These are phyloP conservation scores for Ranitomeya imitator DNA, from an alignment of 2,113 vertebrate species.

Conservation along the genomic window DNA sequence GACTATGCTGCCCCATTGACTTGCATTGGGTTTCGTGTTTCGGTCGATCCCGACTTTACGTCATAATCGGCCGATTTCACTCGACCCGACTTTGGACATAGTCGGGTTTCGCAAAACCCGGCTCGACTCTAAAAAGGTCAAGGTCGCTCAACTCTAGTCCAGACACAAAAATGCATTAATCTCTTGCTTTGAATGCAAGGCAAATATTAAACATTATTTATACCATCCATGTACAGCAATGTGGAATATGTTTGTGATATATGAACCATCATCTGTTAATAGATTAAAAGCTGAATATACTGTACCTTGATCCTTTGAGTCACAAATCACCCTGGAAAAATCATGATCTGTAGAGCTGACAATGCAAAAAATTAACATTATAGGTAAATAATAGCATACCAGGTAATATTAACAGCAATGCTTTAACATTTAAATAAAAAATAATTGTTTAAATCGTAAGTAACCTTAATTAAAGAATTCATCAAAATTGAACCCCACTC, in stretches of 20 bases:
- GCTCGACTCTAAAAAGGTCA: too few relatives aligned
- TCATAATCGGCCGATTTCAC: too few relatives aligned
- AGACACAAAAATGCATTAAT: neutral
- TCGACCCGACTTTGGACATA: too few relatives aligned
- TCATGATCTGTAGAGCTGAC: neutral
- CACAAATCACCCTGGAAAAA: constrained; percentile 14
- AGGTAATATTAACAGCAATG: neutral
- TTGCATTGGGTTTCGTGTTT: too few relatives aligned
- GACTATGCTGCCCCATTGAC: too few relatives aligned
- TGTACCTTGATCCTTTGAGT: constrained; percentile 22
- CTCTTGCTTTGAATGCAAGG: neutral
- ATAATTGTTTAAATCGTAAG: too few relatives aligned
- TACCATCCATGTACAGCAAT: neutral
- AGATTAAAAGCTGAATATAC: neutral
- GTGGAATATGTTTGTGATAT: neutral
- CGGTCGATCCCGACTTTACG: too few relatives aligned
- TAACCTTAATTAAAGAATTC: too few relatives aligned
- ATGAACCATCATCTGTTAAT: neutral
- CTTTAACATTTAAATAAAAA: neutral
- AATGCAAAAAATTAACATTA: neutral
- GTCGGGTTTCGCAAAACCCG: too few relatives aligned
- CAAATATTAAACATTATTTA: too few relatives aligned
- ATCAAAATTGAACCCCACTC: too few relatives aligned
- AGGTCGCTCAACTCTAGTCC: too few relatives aligned
- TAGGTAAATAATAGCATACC: neutral